Percentiles rank a stretch among this genome's conserved stretches.
Conservation (phyloP, 2,888 invertebrate species). For the Nomada ferruginata region DNA sequence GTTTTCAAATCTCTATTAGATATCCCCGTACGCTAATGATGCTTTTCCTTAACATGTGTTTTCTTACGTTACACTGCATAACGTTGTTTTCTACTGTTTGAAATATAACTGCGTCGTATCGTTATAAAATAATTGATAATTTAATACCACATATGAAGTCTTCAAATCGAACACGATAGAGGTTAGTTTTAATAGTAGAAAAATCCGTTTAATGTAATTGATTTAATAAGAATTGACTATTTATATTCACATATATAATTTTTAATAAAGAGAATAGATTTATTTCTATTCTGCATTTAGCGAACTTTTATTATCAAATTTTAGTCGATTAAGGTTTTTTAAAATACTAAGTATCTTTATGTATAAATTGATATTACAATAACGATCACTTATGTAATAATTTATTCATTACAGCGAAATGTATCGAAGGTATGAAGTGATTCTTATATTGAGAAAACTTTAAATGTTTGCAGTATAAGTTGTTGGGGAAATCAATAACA, state of each 20-base stretch:
- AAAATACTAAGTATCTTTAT: background rate
- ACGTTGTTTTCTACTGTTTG: conserved; percentile 7
- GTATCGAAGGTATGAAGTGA: background rate
- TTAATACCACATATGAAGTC: background rate
- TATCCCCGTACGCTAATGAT: background rate
- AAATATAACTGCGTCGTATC: background rate
- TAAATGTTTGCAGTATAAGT: conserved; percentile 13
- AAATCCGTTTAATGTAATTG: background rate
- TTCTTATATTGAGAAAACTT: background rate
- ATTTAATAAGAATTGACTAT: background rate
- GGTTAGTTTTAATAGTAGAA: conserved; percentile 39
- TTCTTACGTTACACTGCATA: background rate
- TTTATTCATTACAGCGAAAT: conserved; percentile 22
- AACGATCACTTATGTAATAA: conserved; percentile 15
- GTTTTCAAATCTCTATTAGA: conserved; percentile 1
- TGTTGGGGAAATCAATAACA: background rate
- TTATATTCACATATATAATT: conserved; percentile 1
- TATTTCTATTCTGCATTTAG: background rate
- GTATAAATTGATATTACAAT: background rate
- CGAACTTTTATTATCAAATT: background rate
- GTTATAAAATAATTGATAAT: conserved; percentile 16
- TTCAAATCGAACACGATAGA: background rate
- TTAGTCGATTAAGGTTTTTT: background rate
- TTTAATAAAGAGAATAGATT: background rate
- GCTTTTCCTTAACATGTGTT: conserved; percentile 1